Evolutionary conservation across 2,888 invertebrate genomes (phyloP), one percentile per base, ranked within the genome.

Genomic region (Psococerastis gibbosa): DNA sequence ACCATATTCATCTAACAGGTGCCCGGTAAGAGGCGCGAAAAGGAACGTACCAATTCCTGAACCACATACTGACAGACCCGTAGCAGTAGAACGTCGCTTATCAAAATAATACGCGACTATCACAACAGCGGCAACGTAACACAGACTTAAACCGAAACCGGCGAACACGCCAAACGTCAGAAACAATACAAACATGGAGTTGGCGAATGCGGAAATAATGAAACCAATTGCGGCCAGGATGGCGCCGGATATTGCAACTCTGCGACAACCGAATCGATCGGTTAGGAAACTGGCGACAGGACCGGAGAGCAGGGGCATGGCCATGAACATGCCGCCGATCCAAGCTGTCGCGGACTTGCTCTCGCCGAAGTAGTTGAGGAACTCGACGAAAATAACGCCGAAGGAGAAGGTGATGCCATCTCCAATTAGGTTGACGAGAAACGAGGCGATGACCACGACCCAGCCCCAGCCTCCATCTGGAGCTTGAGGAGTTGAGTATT

Each of bases 401-500:
- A 91, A 91, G 49, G 84, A 84, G 64, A 89, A 88, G 1, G 87
- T 87, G 51, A 89, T 77, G 2, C 92, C 92, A 59, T 92, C 92
- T 32, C 87, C 87, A 53, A 92, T 85, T 49, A 88, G 68, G 59
- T 88, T 88, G 49, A 88, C 80, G 64, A 88, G 70, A 59, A 92
- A 91, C 0, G 87, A 78, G 18, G 85, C 85, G 47, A 79, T 75
- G 1, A 91, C 89, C 42, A 92, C 74, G 22, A 91, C 79, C 91
- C 91, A 92, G 3, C 89, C 89, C 80, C 82, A 89, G 11, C 89
- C 88, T 8, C 87, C 88, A 60, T 89, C 88, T 2, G 85, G 87
- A 1, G 81, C 77, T 16, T 75, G 64, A 1, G 76, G 73, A 57
- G 78, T 78, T 5, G 76, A 67, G 53, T 71, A 63, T 41, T 72